These are phyloP conservation scores for Zosterops pallidus DNA, from an alignment of 2,113 vertebrate species.

Conservation along the genomic window DNA sequence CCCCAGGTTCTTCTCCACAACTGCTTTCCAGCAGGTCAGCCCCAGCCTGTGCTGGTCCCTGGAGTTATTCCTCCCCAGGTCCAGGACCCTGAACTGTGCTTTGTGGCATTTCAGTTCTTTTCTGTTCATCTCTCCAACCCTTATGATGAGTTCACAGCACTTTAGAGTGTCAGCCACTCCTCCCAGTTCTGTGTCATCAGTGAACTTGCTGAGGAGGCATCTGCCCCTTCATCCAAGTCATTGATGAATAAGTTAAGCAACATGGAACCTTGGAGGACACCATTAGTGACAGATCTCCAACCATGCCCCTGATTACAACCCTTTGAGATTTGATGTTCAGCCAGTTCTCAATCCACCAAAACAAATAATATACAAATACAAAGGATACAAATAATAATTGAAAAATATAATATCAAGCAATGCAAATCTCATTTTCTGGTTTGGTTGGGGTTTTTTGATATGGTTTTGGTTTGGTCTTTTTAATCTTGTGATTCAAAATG, in stretches of 20 bases:
- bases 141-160: neutral
- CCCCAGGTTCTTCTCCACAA: neutral
- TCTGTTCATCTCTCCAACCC: neutral
- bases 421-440: neutral
- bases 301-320: neutral
- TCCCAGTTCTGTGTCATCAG: neutral
- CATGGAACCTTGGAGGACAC: neutral
- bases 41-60: neutral
- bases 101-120: neutral
- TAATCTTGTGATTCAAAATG: neutral
- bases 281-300: neutral
- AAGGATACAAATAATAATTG: neutral
- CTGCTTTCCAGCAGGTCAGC: neutral
- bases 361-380: neutral
- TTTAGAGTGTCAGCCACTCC: accelerated
- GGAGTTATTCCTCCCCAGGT: neutral
- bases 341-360: neutral
- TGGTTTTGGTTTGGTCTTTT: neutral
- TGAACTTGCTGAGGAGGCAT: neutral
- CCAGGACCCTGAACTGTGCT: neutral
- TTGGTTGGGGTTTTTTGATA: neutral
- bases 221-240: neutral
- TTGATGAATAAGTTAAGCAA: neutral
- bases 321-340: neutral
- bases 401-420: neutral